Evolutionary conservation across 2,797 vertebrate species (phyloP).

Genomic region (Enteromius mattozi): DNA sequence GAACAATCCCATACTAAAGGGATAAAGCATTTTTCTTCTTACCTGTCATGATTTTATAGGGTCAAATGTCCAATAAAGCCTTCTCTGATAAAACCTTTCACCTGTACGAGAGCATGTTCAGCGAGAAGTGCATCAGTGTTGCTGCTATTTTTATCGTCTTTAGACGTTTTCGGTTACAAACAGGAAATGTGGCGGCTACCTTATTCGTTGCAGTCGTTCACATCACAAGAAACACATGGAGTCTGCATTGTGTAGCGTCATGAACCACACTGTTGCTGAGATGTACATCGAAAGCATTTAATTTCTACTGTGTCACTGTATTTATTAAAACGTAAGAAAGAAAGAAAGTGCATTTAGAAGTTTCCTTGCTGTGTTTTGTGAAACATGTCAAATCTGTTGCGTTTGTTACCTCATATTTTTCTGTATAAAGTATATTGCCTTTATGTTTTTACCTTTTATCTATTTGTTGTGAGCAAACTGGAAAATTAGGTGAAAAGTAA

Average conservation of each 20-base stretch:
- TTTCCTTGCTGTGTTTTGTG: not conserved
- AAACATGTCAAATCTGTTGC: not conserved
- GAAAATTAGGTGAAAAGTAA: not conserved
- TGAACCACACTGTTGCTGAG: not conserved
- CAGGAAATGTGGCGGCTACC: slow-evolving; percentile 78
- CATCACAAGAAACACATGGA: slow-evolving; percentile 44
- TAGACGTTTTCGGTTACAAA: slow-evolving; percentile 80
- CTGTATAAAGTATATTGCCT: not conserved
- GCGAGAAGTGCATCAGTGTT: slow-evolving; percentile 41
- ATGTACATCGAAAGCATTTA: not conserved
- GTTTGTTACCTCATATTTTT: not conserved
- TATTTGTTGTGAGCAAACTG: not conserved
- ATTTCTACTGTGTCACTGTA: not conserved
- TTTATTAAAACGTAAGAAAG: not conserved
- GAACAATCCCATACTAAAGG: not conserved
- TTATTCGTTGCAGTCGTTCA: slow-evolving; percentile 67
- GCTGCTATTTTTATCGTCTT: slow-evolving; percentile 75
- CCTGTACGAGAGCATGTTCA: slow-evolving; percentile 28
- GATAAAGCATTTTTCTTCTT: not conserved
- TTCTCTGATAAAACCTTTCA: slow-evolving; percentile 29
- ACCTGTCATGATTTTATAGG: not conserved
- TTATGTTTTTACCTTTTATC: not conserved
- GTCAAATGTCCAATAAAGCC: slow-evolving; percentile 10
- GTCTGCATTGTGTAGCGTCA: slow-evolving; percentile 13
- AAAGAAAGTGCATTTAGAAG: not conserved